Evolutionary conservation across 2,113 vertebrate genomes (phyloP), one percentile per base, ranked within the genome.

Genomic region (Microtus richardsoni): DNA sequence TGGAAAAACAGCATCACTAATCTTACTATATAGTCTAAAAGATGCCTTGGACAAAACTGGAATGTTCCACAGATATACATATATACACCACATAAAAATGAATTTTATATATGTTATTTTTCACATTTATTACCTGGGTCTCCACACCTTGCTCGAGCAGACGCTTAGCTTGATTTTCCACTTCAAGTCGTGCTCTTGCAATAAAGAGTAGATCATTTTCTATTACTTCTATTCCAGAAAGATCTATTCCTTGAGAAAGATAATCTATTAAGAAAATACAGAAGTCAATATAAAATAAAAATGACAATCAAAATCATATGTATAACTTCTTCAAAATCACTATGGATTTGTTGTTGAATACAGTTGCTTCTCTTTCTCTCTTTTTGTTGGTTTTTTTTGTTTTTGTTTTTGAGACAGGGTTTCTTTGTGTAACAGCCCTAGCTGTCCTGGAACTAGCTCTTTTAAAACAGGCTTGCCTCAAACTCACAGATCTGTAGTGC

Each of bases 111-210:
- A 88, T 19, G 83, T 64, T 75, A 93, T 39, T 66, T 17, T 88
- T 89, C 39, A 88, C 10, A 94, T 95, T 62, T 96, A 97, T 98
- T 99, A 99, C 99, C 99, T 99, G 99, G 91, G 99, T 99, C 97
- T 99, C 99, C 97, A 99, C 99, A 97, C 99, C 99, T 96, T 99
- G 99, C 92, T 99, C 99, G 94, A 99, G 97, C 84, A 99, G 98
- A 47, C 99, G 99, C 97, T 99, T 99, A 96, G 99, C 99, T 97
- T 99, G 99, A 98, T 99, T 99, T 98, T 99, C 99, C 93, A 99
- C 99, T 98, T 99, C 99, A 95, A 99, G 99, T 78, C 99, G 99
- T 89, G 99, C 99, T 99, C 99, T 99, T 98, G 99, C 99, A 98
- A 99, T 99, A 97, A 99, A 99, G 97, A 99, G 98, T 96, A 99